Evolutionary conservation across 1,140 invertebrate genomes (phyloP).

Genomic region (Drosophila seguyi): DNA sequence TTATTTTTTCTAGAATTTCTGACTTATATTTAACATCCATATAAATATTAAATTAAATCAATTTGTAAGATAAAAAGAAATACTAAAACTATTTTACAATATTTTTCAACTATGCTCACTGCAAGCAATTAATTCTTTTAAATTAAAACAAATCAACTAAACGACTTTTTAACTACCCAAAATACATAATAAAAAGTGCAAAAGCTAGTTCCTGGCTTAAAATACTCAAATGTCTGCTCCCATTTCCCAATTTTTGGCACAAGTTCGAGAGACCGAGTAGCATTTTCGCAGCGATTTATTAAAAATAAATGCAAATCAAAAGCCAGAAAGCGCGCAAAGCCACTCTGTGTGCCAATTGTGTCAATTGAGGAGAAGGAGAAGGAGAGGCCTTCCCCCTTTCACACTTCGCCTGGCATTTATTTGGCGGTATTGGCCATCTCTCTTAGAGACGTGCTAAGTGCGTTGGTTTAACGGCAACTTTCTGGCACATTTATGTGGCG

Average conservation of each 20-base stretch:
- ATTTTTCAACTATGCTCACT: not conserved
- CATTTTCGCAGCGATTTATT: constrained; percentile 23
- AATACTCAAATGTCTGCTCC: not conserved
- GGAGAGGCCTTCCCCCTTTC: constrained; percentile 18
- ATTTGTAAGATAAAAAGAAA: too few species aligned
- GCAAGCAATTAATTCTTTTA: not conserved
- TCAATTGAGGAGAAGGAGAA: constrained; percentile 38
- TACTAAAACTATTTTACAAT: not conserved
- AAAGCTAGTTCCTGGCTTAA: not conserved
- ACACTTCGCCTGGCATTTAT: not conserved
- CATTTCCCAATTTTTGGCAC: constrained; percentile 20
- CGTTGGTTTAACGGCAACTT: constrained; percentile 61
- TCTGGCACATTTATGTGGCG: constrained; percentile 39
- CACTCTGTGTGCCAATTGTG: constrained; percentile 64
- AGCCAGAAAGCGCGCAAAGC: constrained; percentile 8
- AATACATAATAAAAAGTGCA: not conserved
- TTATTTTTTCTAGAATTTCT: too few species aligned
- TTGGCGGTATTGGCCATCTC: not conserved
- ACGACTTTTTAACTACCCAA: not conserved
- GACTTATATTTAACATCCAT: too few species aligned
- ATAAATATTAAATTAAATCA: too few species aligned
- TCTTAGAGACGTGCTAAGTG: constrained; percentile 53
- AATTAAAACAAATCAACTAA: not conserved
- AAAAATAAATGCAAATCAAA: constrained; percentile 48
- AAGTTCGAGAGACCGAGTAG: not conserved